phyloP scores from a whole-genome alignment of 2,113 vertebrate genomes.

The Riparia riparia region DNA sequence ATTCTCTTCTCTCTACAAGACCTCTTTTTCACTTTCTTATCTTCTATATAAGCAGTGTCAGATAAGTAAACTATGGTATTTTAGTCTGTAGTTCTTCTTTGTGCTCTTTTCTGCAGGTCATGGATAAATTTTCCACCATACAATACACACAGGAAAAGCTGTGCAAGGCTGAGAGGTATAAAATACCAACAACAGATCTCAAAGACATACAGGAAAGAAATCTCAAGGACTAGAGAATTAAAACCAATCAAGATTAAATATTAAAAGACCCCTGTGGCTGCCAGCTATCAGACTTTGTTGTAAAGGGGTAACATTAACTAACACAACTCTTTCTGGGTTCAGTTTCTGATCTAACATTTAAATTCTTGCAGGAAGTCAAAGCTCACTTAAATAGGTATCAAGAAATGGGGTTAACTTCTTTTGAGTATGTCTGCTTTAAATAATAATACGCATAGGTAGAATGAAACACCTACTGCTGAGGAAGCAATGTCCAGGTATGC shows the following conservation, averaged over 20 bases:
- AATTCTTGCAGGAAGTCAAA: neutral
- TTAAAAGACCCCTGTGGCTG: neutral
- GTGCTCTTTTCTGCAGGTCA: neutral
- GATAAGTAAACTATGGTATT: neutral
- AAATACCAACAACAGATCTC: neutral
- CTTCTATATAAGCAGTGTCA: neutral
- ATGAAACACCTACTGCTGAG: neutral
- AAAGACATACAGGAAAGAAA: neutral
- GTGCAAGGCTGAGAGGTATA: neutral
- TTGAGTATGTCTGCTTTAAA: neutral
- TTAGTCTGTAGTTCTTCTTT: neutral
- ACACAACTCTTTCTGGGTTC: neutral
- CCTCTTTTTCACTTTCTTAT: neutral
- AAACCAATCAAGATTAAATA: neutral
- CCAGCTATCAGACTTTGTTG: neutral
- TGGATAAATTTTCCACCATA: neutral
- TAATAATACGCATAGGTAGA: neutral
- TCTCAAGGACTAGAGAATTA: neutral
- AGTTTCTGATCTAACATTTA: neutral
- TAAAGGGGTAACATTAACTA: neutral
- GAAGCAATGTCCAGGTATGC: neutral
- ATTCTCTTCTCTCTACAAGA: neutral
- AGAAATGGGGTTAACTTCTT: neutral
- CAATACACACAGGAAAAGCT: neutral
- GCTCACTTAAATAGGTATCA: neutral